Conservation (phyloP, 2,113 vertebrate genomes). For the Apaloderma vittatum region DNA sequence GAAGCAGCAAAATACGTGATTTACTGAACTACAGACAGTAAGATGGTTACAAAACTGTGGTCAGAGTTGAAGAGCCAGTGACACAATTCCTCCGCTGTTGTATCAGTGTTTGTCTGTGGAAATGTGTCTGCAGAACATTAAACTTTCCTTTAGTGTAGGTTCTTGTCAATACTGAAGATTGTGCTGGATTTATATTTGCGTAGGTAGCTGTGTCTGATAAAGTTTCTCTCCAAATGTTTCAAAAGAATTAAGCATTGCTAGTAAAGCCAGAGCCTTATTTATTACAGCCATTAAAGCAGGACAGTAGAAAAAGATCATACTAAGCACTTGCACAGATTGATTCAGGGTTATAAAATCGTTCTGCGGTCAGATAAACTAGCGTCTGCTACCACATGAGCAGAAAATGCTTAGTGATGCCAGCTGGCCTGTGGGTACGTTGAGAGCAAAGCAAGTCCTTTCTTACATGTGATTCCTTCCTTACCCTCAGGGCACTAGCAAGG, state of each 20-base stretch:
- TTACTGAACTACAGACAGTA: neutral
- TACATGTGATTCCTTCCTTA: neutral
- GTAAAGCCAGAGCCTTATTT: conserved; percentile 46
- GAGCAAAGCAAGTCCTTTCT: neutral
- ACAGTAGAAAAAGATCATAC: neutral
- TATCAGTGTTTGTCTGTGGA: neutral
- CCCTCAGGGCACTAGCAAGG: neutral
- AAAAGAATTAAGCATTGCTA: neutral
- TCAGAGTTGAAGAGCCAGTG: neutral
- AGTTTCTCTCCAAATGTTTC: conserved; percentile 10
- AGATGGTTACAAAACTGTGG: neutral
- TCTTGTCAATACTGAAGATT: neutral
- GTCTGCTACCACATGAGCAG: neutral
- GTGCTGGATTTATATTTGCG: neutral
- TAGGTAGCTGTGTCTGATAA: conserved; percentile 7
- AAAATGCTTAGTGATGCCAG: neutral
- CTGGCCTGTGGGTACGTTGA: neutral
- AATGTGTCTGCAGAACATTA: neutral
- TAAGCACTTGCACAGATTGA: conserved; percentile 17
- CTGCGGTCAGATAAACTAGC: neutral
- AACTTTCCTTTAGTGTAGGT: neutral
- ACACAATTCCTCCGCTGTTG: neutral
- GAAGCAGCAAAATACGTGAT: neutral
- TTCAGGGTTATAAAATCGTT: conserved; percentile 28
- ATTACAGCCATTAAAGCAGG: neutral